phyloP scores from a whole-genome alignment of 2,113 vertebrate genomes.

The Cranoglanis bouderius region DNA sequence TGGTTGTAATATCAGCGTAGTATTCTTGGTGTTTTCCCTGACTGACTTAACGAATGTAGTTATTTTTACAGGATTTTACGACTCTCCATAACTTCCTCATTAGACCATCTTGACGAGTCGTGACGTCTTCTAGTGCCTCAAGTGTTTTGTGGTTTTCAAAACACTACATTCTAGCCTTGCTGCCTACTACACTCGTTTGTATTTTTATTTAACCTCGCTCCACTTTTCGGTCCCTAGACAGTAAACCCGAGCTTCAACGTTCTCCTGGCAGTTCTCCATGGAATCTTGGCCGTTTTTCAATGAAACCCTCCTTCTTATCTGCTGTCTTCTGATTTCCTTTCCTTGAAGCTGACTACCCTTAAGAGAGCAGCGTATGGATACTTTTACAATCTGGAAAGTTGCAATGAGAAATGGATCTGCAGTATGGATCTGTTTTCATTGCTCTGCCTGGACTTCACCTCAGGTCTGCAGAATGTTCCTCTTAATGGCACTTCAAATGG shows the following conservation, averaged over 20 bases:
- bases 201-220: conserved; percentile 23
- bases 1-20: neutral
- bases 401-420: neutral
- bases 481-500: conserved; percentile 34
- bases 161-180: neutral
- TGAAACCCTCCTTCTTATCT: conserved; percentile 35
- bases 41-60: neutral
- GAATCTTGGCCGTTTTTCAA: conserved; percentile 32
- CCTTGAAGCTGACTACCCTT: conserved; percentile 20
- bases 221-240: neutral
- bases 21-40: neutral
- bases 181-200: neutral
- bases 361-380: conserved; percentile 10
- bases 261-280: neutral
- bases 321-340: neutral
- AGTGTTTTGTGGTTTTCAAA: neutral
- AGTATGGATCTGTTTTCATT: conserved; percentile 25
- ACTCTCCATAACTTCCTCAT: neutral
- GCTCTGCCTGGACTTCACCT: conserved; percentile 18
- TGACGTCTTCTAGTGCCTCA: neutral
- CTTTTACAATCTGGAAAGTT: conserved; percentile 22
- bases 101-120: neutral
- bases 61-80: neutral
- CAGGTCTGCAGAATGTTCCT: conserved; percentile 47
- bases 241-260: neutral